Percentiles rank a stretch among this genome's conserved stretches.
These are phyloP conservation scores for Mus caroli DNA, from an alignment of 2,797 vertebrate genomes.

Conservation along the genomic window DNA sequence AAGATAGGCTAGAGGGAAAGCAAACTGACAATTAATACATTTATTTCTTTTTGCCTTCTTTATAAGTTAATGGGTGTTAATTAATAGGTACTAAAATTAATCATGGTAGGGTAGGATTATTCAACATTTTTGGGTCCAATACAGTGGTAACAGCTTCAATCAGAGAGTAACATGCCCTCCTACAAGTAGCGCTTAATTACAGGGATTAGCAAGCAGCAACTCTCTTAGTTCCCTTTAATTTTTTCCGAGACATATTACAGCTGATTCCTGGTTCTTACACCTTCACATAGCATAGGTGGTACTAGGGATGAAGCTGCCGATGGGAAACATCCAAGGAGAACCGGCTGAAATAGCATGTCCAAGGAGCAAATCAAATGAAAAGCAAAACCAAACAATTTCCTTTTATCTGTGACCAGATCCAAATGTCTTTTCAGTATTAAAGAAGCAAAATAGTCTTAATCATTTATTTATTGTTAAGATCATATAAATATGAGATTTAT, in stretches of 20 bases:
- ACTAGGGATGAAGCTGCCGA: neutral
- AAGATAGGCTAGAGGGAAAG: constrained; percentile 58
- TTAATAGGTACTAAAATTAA: constrained; percentile 86
- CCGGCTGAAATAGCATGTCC: constrained; percentile 64
- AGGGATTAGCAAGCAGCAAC: constrained; percentile 83
- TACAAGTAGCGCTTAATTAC: constrained; percentile 87
- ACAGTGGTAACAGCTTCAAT: constrained; percentile 83
- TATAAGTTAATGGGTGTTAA: constrained; percentile 88
- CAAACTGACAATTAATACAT: constrained; percentile 71
- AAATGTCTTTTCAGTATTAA: constrained; percentile 71
- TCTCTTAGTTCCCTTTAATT: constrained; percentile 76
- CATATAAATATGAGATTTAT: constrained; percentile 57
- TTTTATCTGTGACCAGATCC: constrained; percentile 71
- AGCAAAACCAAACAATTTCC: constrained; percentile 59
- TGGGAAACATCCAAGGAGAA: neutral
- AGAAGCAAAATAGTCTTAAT: constrained; percentile 71
- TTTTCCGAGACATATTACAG: constrained; percentile 63
- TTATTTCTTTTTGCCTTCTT: constrained; percentile 78
- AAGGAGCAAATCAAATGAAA: constrained; percentile 65
- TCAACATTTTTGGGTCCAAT: constrained; percentile 86
- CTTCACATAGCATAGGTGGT: constrained; percentile 18
- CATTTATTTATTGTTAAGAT: constrained; percentile 82
- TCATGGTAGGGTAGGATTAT: constrained; percentile 86
- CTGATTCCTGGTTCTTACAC: neutral
- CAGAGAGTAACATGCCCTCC: constrained; percentile 86